Conservation (phyloP, 1,140 invertebrate species). For the Melanaphis sacchari region DNA sequence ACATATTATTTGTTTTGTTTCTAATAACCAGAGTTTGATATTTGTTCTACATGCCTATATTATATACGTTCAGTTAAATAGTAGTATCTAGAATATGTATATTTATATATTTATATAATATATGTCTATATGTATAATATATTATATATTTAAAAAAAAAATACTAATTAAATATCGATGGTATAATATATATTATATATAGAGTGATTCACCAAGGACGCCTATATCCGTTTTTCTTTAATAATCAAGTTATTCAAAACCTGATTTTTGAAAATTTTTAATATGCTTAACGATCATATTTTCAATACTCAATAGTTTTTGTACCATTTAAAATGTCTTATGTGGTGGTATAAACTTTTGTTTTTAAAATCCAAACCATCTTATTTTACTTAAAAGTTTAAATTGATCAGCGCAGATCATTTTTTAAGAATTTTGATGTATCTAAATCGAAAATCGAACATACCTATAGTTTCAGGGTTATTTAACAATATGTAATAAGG, state of each 20-base stretch:
- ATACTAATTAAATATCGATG: no score
- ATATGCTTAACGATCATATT: no score
- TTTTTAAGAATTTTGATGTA: not conserved
- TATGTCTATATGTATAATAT: not conserved
- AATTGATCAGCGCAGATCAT: not conserved
- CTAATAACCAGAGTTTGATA: not conserved
- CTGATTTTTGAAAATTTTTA: not conserved
- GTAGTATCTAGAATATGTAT: slow-evolving; percentile 1
- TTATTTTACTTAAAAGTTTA: not conserved
- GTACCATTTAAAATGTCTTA: not conserved
- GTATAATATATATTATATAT: not conserved
- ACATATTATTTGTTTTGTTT: slow-evolving; percentile 27
- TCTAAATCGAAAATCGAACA: not conserved
- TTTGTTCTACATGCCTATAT: not conserved
- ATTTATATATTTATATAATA: not conserved
- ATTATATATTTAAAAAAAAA: no score
- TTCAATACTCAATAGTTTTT: not conserved
- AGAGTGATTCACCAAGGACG: not conserved
- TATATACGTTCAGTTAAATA: slow-evolving; percentile 25
- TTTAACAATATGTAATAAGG: not conserved
- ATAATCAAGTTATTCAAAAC: not conserved
- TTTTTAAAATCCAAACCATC: not conserved
- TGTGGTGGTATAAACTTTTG: not conserved
- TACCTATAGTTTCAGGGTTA: not conserved
- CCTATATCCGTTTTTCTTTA: not conserved